Evolutionary conservation across 2,888 invertebrate genomes (phyloP), one percentile per base, ranked within the genome.

Genomic region (Sinotaia quadrata): DNA sequence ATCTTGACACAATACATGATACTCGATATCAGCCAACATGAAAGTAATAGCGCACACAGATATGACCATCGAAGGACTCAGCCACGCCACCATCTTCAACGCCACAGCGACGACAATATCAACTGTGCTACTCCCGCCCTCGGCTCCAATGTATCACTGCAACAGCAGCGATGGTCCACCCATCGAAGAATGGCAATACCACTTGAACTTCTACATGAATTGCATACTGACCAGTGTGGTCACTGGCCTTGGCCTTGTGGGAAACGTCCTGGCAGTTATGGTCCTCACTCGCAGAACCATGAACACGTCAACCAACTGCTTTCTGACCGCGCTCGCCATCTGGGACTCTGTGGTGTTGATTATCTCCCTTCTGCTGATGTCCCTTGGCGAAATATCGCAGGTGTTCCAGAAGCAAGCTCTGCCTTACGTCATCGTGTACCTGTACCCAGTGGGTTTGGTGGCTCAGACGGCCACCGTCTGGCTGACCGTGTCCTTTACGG

Each of bases 401-500:
- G 66, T 54, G 10, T 87, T 83, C 75, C 70, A 67, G 10, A 41
- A 66, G 15, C 62, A 74, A 7, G 76, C 80, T 0, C 78, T 79
- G 59, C 83, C 87, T 5, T 86, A 84, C 71, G 75, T 87, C 12
- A 83, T 87, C 2, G 83, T 82, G 12, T 86, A 82, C 72, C 73
- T 84, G 4, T 88, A 88, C 76, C 96, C 97, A 24, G 87, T 96
- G 49, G 95, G 94, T 8, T 92, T 94, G 87, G 93, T 93, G 29
- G 94, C 95, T 66, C 96, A 98, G 89, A 96, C 97, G 74, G 95
- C 95, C 72, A 96, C 97, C 62, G 95, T 96, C 67, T 98, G 97
- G 90, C 91, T 98, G 84, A 92, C 92, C 1, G 89, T 91, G 58
- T 90, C 90, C 5, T 91, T 91, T 72, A 91, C 91, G 1, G 90